Evolutionary conservation across 2,797 vertebrate species (phyloP), one percentile per base, ranked within the genome.

Genomic region (Parambassis ranga): DNA sequence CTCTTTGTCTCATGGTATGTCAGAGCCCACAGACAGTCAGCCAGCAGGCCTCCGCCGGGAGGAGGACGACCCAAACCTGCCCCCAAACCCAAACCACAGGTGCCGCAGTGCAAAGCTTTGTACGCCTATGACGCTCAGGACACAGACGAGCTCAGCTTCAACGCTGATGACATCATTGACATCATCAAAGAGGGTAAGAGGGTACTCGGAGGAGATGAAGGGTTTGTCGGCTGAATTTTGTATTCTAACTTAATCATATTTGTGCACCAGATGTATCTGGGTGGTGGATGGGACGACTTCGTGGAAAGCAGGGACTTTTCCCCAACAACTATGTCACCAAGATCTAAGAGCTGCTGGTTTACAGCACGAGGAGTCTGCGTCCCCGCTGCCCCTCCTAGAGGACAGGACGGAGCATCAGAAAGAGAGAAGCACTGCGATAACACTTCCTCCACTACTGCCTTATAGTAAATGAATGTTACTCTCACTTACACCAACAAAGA

Each of bases 41-140:
- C 89, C 48, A 95, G 72, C 81, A 90, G 95, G 1, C 97, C 97
- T 0, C 24, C 93, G 0, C 97, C 97, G 0, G 96, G 96, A 6
- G 96, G 95, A 7, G 97, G 97, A 2, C 88, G 96, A 18, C 96
- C 97, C 11, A 99, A 99, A 73, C 97, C 98, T 1, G 93, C 95
- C 36, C 97, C 98, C 26, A 98, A 98, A 76, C 98, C 98, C 10
- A 99, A 98, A 87, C 97, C 96, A 30, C 95, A 96, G 86, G 95
- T 98, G 50, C 97, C 96, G 0, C 96, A 98, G 88, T 99, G 98
- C 91, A 95, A 93, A 75, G 98, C 97, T 0, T 80, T 99, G 65
- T 99, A 98, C 0, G 97, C 97, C 30, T 99, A 99, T 0, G 98
- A 99, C 0, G 98, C 98, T 80, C 98, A 99, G 90, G 98, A 99